Evolutionary conservation across 1,140 invertebrate species (phyloP), one percentile per base, ranked within the genome.

Genomic region (Cardiocondyla obscurior): DNA sequence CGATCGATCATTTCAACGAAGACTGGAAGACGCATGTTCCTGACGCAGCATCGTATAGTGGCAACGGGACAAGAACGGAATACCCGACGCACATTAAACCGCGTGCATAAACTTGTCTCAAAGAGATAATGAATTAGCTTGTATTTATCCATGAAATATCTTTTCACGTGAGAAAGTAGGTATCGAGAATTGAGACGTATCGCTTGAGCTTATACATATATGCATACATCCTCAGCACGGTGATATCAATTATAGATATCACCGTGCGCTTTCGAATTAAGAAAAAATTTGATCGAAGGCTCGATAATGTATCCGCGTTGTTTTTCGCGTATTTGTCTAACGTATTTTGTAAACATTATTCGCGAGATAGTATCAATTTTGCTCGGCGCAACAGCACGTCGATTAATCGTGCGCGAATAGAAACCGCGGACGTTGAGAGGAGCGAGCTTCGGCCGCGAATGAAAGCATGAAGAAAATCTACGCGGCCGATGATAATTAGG

Each of bases 1-100:
- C 73, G 67, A 87, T 87, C 85, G 85, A 87, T 87, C 85, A 87
- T 84, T 25, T 44, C 82, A 81, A 87, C 73, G 81, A 87, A 87
- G 28, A 51, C 36, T 39, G 64, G 25, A 44, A 46, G 77, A 85
- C 49, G 64, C 74, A 14, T 51, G 53, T 49, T 76, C 42, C 39
- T 44, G 53, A 76, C 64, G 58, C 28, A 72, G 46, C 55, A 53
- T 73, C 81, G 25, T 70, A 84, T 42, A 67, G 57, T 49, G 55
- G 39, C 42, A n/a, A n/a, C 72, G 81, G 30, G 62, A 84, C 46
- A 67, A 19, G 19, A 60, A 58, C 28, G 25, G 58, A 53, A 28
- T 77, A 39, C 60, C 53, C 30, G 44, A 67, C 39, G n/a, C 14
- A 7, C 57, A 60, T 51, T 53, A 67, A 77, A 77, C 33, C 6